phyloP scores from a whole-genome alignment of 2,888 invertebrate species.

The Dascillus cervinus region DNA sequence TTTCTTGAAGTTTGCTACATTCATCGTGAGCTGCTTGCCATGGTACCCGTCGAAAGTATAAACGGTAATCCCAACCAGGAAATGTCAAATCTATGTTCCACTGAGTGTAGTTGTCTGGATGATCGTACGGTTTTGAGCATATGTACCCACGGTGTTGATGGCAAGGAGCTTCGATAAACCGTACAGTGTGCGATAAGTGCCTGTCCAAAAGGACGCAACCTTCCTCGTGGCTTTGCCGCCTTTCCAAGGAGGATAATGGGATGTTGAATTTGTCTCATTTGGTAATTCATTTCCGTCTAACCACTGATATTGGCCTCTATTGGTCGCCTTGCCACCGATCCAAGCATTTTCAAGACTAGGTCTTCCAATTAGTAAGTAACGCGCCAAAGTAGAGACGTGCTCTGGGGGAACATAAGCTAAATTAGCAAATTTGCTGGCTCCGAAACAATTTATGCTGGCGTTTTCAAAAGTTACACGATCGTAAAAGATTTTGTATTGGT shows the following conservation, averaged over 20 bases:
- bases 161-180: constrained; percentile 46
- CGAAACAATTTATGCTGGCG: background rate
- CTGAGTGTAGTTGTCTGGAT: too few relatives aligned
- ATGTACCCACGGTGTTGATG: constrained; percentile 47
- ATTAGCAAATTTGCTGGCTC: background rate
- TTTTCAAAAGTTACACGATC: background rate
- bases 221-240: constrained; percentile 19
- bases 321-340: constrained; percentile 44
- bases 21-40: constrained; percentile 4
- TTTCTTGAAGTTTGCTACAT: background rate
- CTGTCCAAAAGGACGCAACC: constrained; percentile 47
- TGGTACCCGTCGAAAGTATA: background rate
- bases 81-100: constrained; percentile 5
- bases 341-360: constrained; percentile 50
- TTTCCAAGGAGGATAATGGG: constrained; percentile 10
- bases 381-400: constrained; percentile 32
- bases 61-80: constrained; percentile 5
- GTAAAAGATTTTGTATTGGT: constrained; percentile 6
- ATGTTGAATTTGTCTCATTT: background rate
- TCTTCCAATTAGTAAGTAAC: constrained; percentile 43
- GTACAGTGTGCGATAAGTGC: constrained; percentile 40
- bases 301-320: background rate
- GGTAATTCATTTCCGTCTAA: constrained; percentile 1
- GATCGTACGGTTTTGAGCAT: constrained; percentile 45
- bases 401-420: constrained; percentile 4